Evolutionary conservation across 2,797 vertebrate genomes (phyloP).

Genomic region (Valencia hispanica): DNA sequence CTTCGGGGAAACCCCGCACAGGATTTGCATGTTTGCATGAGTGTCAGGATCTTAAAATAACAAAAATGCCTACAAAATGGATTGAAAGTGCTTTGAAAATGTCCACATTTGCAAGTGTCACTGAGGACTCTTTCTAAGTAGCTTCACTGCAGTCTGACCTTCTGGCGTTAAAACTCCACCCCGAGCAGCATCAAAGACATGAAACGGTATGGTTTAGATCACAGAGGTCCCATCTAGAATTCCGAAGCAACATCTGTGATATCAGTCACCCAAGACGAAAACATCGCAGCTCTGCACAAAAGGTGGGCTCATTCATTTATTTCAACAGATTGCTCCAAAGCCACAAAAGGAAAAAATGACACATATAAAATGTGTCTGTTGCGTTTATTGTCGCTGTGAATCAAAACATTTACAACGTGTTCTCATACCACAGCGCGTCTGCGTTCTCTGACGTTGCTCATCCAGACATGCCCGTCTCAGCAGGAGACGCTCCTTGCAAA

Average conservation of each 20-base stretch:
- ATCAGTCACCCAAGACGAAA: constrained; percentile 40
- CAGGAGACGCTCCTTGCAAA: background rate
- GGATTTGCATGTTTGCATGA: constrained; percentile 12
- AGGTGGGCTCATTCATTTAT: background rate
- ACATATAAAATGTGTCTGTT: background rate
- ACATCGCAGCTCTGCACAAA: constrained; percentile 5
- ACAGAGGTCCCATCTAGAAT: constrained; percentile 51
- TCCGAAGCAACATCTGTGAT: constrained; percentile 53
- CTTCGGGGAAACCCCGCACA: constrained; percentile 3
- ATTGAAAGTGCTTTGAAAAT: constrained; percentile 9
- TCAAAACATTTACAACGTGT: background rate
- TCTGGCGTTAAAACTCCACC: constrained; percentile 34
- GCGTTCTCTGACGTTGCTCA: background rate
- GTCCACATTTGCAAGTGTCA: constrained; percentile 33
- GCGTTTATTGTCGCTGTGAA: background rate
- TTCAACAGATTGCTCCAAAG: background rate
- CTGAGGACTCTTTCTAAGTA: constrained; percentile 22
- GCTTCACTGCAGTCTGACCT: constrained; percentile 32
- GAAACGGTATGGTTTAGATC: constrained; percentile 47
- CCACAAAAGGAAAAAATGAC: background rate
- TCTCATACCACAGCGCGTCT: background rate
- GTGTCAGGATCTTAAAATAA: constrained; percentile 20
- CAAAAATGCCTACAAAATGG: constrained; percentile 3
- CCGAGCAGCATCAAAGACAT: constrained; percentile 49
- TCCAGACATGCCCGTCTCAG: background rate